Evolutionary conservation across 2,797 vertebrate species (phyloP), one percentile per base, ranked within the genome.

Genomic region (Propithecus deckenii): DNA sequence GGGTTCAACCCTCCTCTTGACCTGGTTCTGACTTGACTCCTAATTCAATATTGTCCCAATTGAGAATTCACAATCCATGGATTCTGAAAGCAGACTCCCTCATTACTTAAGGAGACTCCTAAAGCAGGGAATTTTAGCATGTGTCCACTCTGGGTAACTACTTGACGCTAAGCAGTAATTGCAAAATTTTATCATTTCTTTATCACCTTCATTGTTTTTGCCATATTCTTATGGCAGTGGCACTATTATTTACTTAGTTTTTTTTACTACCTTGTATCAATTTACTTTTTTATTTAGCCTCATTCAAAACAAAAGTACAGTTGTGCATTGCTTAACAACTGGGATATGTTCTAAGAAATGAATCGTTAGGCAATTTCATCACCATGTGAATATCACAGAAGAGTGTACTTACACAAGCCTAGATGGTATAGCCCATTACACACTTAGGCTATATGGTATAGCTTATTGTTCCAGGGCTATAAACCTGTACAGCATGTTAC

Each of bases 201-300:
- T 94, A 35, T 83, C 25, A 38, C 80, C 12, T 65, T 48, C 2
- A 6, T 72, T 79, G 20, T 76, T 93, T 79, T 93, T 80, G 23
- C 41, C 57, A 13, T 93, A 75, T 83, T 67, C 48, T 87, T 86
- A 55, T 9, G 7, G 22, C 28, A 80, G 9, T 11, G 80, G 23
- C 61, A 48, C 52, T 75, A 5, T 67, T 38, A 41, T 35, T 88
- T 86, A 92, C 35, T 50, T 80, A 46, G 46, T n/a, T 48, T 72
- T 87, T 86, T 92, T 43, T 38, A 59, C 43, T 94, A 43, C 8
- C 13, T n/a, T 95, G 38, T 81, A n/a, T 86, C 59, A 72, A 4
- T 74, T 81, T 78, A 25, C 23, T 55, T 86, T 78, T 81, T 81
- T 13, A 95, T 76, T 96, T 74, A 93, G 9, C 30, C n/a, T 89